A percentile compares a stretch with the other conserved stretches of the same genome.
Conservation (phyloP, 1,140 invertebrate genomes). For the Parasteatoda tepidariorum region DNA sequence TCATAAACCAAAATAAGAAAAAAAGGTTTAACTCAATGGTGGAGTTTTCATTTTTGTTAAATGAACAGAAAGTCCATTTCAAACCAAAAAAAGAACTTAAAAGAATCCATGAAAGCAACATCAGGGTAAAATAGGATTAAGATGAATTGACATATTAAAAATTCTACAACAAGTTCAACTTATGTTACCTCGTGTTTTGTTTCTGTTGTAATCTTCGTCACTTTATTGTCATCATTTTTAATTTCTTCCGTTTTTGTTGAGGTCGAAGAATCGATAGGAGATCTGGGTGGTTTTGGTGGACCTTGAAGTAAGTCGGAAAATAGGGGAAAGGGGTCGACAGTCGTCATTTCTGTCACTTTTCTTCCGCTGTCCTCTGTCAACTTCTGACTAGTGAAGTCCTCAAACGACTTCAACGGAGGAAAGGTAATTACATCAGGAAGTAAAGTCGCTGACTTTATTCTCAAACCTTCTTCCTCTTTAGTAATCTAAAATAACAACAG, state of each 20-base stretch:
- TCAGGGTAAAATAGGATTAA: too few relatives aligned
- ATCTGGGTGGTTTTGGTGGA: constrained; percentile 9
- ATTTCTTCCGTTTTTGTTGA: constrained; percentile 32
- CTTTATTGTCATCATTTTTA: constrained; percentile 22
- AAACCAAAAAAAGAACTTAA: too few relatives aligned
- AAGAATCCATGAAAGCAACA: too few relatives aligned
- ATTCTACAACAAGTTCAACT: too few relatives aligned
- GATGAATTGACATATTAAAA: too few relatives aligned
- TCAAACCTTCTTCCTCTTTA: constrained; percentile 19
- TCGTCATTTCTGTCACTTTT: background rate
- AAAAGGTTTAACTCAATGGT: too few relatives aligned
- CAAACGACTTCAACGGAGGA: background rate
- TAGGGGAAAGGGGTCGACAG: constrained; percentile 6
- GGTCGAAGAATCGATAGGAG: background rate
- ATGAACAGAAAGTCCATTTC: too few relatives aligned
- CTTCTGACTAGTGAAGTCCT: constrained; percentile 31
- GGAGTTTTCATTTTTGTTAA: too few relatives aligned
- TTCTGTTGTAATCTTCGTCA: constrained; percentile 11
- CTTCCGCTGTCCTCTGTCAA: background rate
- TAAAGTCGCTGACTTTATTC: constrained; percentile 33
- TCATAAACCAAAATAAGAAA: too few relatives aligned
- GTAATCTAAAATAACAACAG: background rate
- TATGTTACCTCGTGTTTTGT: constrained; percentile 24
- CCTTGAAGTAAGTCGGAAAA: constrained; percentile 28
- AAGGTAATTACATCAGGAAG: background rate